phyloP scores from a whole-genome alignment of 2,797 vertebrate species.

The Mionectes olivaceus region DNA sequence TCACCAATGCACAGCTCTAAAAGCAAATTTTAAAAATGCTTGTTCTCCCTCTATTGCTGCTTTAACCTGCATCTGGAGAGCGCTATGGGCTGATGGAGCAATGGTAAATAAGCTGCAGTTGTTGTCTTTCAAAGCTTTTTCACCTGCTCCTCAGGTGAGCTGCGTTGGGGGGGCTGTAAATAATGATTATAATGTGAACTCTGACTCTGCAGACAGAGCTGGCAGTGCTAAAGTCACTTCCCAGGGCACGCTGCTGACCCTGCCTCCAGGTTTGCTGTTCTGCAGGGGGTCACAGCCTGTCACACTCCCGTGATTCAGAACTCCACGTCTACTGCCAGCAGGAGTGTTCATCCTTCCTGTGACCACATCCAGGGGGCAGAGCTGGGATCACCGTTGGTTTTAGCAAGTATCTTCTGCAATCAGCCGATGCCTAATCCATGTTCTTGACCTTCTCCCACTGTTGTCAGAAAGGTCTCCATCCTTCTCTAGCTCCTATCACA shows the following conservation, averaged over 20 bases:
- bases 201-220: not conserved
- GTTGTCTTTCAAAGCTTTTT: not conserved
- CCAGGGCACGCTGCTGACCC: not conserved
- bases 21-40: slow-evolving; percentile 51
- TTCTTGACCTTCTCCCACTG: not conserved
- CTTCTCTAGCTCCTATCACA: not conserved
- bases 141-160: not conserved
- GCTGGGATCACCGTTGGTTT: not conserved
- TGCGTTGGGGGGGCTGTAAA: not conserved
- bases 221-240: not conserved
- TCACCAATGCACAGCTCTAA: slow-evolving; percentile 13
- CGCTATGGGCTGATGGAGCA: not conserved
- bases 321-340: not conserved
- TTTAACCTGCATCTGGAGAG: slow-evolving; percentile 34
- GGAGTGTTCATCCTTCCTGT: not conserved
- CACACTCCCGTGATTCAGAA: not conserved
- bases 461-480: not conserved
- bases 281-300: not conserved
- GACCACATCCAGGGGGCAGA: not conserved
- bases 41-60: slow-evolving; percentile 37
- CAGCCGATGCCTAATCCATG: accelerated
- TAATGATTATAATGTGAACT: not conserved
- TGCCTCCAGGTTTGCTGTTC: not conserved
- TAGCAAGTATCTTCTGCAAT: not conserved
- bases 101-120: slow-evolving; percentile 29